Base-by-base conservation (phyloP, 2,797 vertebrate species). In the Lateolabrax maculatus region DNA sequence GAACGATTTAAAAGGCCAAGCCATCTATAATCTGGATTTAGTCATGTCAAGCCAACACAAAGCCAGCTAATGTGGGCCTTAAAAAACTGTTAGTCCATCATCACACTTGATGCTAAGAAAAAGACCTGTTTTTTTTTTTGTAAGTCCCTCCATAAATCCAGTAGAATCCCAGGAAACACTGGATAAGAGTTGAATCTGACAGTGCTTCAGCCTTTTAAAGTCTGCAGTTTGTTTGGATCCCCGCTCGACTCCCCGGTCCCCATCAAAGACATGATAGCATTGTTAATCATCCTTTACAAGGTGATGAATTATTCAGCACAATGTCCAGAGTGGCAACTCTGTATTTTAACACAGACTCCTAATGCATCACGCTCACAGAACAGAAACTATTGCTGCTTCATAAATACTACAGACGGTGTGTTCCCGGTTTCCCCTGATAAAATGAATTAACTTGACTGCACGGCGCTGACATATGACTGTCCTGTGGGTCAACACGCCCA, bases 21-120 rank as follows among this genome's bases (percentile, higher is more conserved):
- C 58, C 75, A 72, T 66, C 58, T 31, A 9, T 89, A 90, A 88
- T 89, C 83, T 87, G 86, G 84, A 86, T 86, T 88, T 71, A 84
- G 79, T 79, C 75, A 36, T 76, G 79, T 85, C 71, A 63, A 76
- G 29, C 57, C 73, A 81, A 71, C 79, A 63, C 49, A 84, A 85
- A 82, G 65, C 67, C 78, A 44, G 63, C 75, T 84, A 84, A 87
- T 85, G 44, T 71, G 31, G 23, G 64, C 61, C 52, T 79, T 74
- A 62, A 84, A 84, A 83, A 74, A 73, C 21, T 25, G 34, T n/a
- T 71, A 39, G 51, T 79, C 53, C 58, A 31, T 84, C 83, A 57
- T 61, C 62, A 51, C 58, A 31, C 23, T 58, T 56, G 51, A 75
- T 5, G 9, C 69, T 46, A 82, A 81, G 57, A 75, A 83, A 53